Evolutionary conservation across 2,888 invertebrate species (phyloP).

Genomic region (Bombyx huttoni): DNA sequence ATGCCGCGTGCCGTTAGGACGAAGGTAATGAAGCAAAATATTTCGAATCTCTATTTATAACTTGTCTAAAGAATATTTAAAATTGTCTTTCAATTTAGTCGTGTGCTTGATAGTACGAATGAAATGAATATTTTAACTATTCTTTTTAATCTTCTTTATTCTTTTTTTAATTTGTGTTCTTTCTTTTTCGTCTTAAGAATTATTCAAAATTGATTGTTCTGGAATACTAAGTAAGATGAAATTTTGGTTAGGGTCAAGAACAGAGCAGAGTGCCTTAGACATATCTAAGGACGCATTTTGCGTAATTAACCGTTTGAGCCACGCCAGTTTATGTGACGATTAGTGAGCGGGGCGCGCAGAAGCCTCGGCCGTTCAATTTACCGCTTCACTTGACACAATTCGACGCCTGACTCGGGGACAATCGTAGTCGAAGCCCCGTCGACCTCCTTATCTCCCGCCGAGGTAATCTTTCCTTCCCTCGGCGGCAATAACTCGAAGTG

Average conservation of each 20-base stretch:
- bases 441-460: constrained; percentile 72
- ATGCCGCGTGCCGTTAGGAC: too few species aligned
- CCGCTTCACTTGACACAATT: constrained; percentile 73
- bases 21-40: too few species aligned
- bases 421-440: constrained; percentile 70
- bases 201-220: not conserved
- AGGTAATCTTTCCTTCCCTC: constrained; percentile 73
- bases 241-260: not conserved
- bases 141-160: too few species aligned
- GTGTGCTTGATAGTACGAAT: too few species aligned
- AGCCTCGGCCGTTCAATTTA: constrained; percentile 72
- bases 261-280: constrained; percentile 4
- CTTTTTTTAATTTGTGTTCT: not conserved
- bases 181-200: not conserved
- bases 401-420: constrained; percentile 72
- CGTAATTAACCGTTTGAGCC: constrained; percentile 62
- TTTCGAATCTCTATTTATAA: too few species aligned
- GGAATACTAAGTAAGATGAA: not conserved
- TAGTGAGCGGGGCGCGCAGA: constrained; percentile 63
- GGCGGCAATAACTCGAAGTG: constrained; percentile 72
- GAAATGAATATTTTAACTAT: too few species aligned
- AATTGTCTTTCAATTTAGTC: too few species aligned
- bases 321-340: constrained; percentile 68
- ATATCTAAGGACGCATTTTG: constrained; percentile 45
- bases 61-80: too few species aligned